Base-by-base conservation (phyloP, 2,888 invertebrate genomes). In the Eupithecia subfuscata region DNA sequence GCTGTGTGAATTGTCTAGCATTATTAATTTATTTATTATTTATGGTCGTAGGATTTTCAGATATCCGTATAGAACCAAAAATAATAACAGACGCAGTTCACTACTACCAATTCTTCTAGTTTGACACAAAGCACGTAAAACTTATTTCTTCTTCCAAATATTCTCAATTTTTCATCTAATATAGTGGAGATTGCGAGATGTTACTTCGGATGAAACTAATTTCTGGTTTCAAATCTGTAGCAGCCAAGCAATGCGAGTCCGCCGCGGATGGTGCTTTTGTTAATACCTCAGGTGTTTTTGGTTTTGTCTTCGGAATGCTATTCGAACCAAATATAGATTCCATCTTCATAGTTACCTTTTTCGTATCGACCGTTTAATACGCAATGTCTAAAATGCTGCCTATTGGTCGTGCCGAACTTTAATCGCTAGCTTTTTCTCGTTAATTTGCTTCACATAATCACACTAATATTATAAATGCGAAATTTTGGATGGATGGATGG, bases 241-340 rank as follows among this genome's bases (percentile, higher is more conserved):
- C 75, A 75, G 74, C 71, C 67, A 73, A 74, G 73, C 45, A 37
- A 77, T 71, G 76, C 70, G 65, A 82, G 75, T 78, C 76, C 79
- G 78, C 78, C 81, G 80, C 79, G 75, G 73, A 81, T 80, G 80
- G 83, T 82, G 80, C 73, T 76, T 80, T 79, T 77, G 78, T 78
- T 81, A 77, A 72, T 76, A 71, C 79, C 77, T 79, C 74, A 75
- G 79, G 74, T 81, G 74, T 71, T 77, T 80, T 81, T 84, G 30
- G 72, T 80, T 80, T 82, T 77, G 78, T 76, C 34, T 78, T 73
- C 74, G 71, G 75, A 74, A 73, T 71, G 73, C 68, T 75, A 77
- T 81, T 74, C 65, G 76, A 75, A 78, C 72, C 56, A 71, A 69
- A 76, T 75, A 78, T 81, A 69, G 72, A 79, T 78, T 78, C 79